These are phyloP conservation scores for Clarias gariepinus DNA, from an alignment of 2,113 vertebrate genomes.

Conservation along the genomic window DNA sequence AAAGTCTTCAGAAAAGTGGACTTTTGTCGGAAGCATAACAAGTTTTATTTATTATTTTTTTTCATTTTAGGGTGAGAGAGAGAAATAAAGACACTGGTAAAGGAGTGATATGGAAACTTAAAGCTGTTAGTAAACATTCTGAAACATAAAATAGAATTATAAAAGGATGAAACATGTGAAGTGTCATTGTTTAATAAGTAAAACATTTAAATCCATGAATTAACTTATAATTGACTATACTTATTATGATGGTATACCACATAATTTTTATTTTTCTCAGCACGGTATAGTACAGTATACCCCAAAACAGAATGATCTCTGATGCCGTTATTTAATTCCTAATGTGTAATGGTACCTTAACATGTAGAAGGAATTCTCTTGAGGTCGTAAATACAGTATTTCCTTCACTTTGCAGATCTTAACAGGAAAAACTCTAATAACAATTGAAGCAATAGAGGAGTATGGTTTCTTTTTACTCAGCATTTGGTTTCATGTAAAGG, in stretches of 20 bases:
- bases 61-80: neutral
- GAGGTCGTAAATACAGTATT: neutral
- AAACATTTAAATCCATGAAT: neutral
- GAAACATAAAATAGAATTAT: neutral
- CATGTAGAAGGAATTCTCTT: neutral
- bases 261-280: too few relatives aligned
- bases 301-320: neutral
- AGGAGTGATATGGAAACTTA: neutral
- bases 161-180: neutral
- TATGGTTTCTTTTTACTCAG: neutral
- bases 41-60: neutral
- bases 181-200: neutral
- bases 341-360: neutral
- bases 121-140: neutral
- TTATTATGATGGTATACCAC: too few relatives aligned
- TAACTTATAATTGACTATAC: too few relatives aligned
- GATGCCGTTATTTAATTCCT: neutral
- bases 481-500: too few relatives aligned
- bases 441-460: neutral
- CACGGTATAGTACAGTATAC: neutral
- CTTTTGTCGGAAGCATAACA: neutral
- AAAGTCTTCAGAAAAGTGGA: neutral
- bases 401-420: neutral
- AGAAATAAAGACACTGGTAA: neutral
- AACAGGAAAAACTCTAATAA: neutral